These are phyloP conservation scores for Oscheius sp. DNA, from an alignment of 2,888 invertebrate species.

Conservation along the genomic window DNA sequence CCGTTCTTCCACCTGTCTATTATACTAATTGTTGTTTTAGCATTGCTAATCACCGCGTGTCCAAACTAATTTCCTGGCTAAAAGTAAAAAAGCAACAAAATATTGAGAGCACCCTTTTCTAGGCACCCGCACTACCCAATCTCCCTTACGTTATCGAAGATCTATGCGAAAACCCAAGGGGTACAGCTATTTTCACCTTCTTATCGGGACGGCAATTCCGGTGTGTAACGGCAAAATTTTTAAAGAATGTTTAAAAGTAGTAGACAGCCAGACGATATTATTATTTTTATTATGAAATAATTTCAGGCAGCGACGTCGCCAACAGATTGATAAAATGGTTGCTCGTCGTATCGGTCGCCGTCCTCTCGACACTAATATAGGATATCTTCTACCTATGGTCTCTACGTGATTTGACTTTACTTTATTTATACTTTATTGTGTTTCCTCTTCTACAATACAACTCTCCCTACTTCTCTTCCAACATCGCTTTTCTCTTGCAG, in stretches of 20 bases:
- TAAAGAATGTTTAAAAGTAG: neutral
- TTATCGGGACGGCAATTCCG: conserved; percentile 34
- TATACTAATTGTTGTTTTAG: neutral
- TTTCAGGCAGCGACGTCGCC: conserved; percentile 28
- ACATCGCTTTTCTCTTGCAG: neutral
- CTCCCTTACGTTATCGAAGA: conserved; percentile 30
- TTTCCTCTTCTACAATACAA: neutral
- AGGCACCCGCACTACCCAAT: conserved; percentile 31
- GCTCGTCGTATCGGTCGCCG: conserved; percentile 18
- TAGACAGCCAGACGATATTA: no score
- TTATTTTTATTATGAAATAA: neutral
- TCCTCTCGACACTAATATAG: neutral
- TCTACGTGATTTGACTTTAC: neutral
- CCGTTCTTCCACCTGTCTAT: neutral
- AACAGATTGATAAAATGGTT: conserved; percentile 6
- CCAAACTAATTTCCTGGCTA: neutral
- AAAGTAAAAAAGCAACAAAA: conserved; percentile 8
- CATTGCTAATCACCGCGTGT: neutral
- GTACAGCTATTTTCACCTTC: conserved; percentile 26
- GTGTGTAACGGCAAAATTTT: conserved; percentile 31
- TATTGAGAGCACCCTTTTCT: conserved; percentile 28
- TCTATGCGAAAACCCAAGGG: neutral
- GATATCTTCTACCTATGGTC: conserved; percentile 14
- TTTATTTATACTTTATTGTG: neutral
- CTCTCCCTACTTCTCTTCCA: neutral